These are phyloP conservation scores for Ridgeia piscesae DNA, from an alignment of 1,140 invertebrate species.

Conservation along the genomic window DNA sequence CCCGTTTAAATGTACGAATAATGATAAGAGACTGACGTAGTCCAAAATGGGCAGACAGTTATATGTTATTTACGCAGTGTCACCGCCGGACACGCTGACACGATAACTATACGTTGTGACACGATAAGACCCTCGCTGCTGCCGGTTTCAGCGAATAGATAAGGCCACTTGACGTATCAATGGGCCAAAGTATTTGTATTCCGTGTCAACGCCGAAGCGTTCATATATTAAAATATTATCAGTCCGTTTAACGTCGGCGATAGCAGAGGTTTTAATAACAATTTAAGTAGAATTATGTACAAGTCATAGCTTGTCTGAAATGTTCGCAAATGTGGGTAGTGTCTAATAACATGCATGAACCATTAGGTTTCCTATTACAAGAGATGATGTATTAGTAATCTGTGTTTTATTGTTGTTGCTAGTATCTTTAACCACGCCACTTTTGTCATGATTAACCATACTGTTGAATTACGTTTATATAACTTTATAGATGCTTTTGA, in stretches of 20 bases:
- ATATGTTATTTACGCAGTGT: neutral
- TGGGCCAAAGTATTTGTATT: neutral
- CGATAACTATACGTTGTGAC: neutral
- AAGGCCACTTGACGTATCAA: neutral
- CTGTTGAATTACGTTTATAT: neutral
- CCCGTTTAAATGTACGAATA: no score
- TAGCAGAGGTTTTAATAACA: neutral
- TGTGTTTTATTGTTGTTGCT: neutral
- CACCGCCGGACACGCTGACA: neutral
- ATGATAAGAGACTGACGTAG: no score
- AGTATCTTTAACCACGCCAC: neutral
- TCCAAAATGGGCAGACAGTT: no score
- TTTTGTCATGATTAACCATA: neutral
- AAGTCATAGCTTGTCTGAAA: neutral
- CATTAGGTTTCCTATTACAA: neutral
- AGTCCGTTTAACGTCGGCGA: neutral
- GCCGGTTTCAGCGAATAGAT: neutral
- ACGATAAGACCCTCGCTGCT: neutral
- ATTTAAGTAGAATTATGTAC: neutral
- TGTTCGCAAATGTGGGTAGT: neutral
- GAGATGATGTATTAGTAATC: neutral
- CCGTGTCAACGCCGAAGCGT: neutral
- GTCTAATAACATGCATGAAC: neutral
- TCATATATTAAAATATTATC: neutral
- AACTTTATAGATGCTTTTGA: neutral